These are phyloP conservation scores for Plutomurus gul DNA, from an alignment of 1,140 invertebrate species.

Conservation along the genomic window DNA sequence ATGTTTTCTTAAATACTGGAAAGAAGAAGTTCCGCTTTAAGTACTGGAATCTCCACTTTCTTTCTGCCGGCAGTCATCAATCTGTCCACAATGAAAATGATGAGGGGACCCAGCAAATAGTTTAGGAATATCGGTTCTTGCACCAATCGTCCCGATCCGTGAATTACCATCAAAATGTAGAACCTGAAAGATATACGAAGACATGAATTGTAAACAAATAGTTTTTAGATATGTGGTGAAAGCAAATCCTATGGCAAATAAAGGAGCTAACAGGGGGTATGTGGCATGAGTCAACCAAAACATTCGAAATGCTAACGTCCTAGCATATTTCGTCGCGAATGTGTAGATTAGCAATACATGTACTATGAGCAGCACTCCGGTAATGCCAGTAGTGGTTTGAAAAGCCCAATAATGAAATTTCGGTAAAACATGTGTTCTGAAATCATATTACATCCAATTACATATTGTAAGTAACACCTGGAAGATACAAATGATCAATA, in stretches of 20 bases:
- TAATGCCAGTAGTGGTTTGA: conserved; percentile 68
- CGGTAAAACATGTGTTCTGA: conserved; percentile 63
- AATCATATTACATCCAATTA: background rate
- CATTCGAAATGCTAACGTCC: conserved; percentile 63
- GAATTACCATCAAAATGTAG: conserved; percentile 69
- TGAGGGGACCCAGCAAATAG: conserved; percentile 67
- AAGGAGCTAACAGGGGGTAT: conserved; percentile 64
- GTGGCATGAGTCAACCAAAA: conserved; percentile 72
- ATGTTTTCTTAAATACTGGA: too few relatives aligned
- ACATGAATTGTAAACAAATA: too few relatives aligned
- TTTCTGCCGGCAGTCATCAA: conserved; percentile 62
- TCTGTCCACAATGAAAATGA: conserved; percentile 64
- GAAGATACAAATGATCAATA: background rate
- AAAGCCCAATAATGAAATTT: conserved; percentile 70
- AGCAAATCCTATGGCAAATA: too few relatives aligned
- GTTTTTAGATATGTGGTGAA: background rate
- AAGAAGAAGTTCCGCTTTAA: conserved; percentile 62
- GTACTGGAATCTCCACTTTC: conserved; percentile 63
- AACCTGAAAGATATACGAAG: conserved; percentile 58
- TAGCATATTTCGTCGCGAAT: conserved; percentile 66
- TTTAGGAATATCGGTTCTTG: conserved; percentile 69
- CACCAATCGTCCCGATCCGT: conserved; percentile 63
- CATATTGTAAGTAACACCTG: too few relatives aligned
- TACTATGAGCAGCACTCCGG: conserved; percentile 68
- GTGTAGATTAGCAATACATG: conserved; percentile 66